A percentile compares a stretch with the other conserved stretches of the same genome.
These are phyloP conservation scores for Ditylenchus dipsaci DNA, from an alignment of 1,140 invertebrate genomes.

Conservation along the genomic window DNA sequence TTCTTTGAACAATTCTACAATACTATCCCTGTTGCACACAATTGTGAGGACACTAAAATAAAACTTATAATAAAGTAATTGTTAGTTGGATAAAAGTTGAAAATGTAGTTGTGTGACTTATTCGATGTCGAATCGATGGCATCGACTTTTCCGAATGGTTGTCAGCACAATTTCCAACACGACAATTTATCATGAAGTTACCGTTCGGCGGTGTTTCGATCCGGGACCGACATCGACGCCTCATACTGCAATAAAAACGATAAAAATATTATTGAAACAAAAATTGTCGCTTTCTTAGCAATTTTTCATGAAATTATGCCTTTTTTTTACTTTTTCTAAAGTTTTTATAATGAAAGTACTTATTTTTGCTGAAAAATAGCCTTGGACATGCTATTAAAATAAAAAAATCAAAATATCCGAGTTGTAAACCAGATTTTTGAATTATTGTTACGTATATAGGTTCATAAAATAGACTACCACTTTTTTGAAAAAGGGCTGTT, in stretches of 20 bases:
- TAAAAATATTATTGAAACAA: too few species aligned
- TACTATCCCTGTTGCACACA: not conserved
- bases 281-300: too few species aligned
- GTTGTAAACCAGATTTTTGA: too few species aligned
- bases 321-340: too few species aligned
- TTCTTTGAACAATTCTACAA: not conserved
- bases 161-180: not conserved
- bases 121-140: not conserved
- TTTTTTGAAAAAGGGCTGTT: too few species aligned
- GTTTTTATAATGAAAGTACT: too few species aligned
- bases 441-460: too few species aligned
- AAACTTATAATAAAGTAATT: not conserved
- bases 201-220: not conserved
- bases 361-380: too few species aligned
- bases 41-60: not conserved
- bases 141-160: not conserved
- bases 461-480: too few species aligned
- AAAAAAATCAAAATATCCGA: too few species aligned
- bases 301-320: too few species aligned
- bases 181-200: not conserved
- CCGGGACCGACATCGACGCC: slow-evolving; percentile 1
- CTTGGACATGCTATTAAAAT: too few species aligned
- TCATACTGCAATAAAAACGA: not conserved
- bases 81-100: not conserved
- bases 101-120: not conserved